phyloP scores from a whole-genome alignment of 2,113 vertebrate genomes.

The Arothron firmamentum region DNA sequence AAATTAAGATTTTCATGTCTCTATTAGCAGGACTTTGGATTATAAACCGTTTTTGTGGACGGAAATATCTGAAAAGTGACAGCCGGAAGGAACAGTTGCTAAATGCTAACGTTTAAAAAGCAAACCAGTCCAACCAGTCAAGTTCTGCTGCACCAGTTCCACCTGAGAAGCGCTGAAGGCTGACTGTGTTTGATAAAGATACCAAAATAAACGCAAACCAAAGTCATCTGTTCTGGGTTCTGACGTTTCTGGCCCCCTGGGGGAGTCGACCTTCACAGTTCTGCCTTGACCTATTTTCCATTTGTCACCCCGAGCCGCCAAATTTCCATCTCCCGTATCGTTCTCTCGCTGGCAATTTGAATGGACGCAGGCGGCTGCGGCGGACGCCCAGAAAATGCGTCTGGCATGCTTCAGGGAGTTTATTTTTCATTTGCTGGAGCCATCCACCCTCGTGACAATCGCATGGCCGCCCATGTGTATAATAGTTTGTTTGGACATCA shows the following conservation, averaged over 20 bases:
- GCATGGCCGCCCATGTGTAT: constrained; percentile 53
- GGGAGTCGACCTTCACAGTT: background rate
- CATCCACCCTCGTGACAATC: constrained; percentile 61
- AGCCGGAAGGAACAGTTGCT: no score
- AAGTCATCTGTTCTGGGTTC: no score
- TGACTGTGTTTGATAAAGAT: no score
- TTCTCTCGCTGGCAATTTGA: constrained; percentile 2
- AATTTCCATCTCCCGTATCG: constrained; percentile 5
- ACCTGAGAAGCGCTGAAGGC: no score
- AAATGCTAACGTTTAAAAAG: no score
- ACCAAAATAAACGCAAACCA: no score
- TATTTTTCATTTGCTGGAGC: constrained; percentile 57
- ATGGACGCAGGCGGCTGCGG: constrained; percentile 20
- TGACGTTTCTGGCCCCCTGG: background rate
- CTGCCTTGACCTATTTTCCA: constrained; percentile 12
- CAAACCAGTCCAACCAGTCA: no score
- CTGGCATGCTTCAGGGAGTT: constrained; percentile 56
- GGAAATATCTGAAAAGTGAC: no score
- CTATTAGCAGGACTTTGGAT: no score
- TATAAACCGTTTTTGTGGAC: no score
- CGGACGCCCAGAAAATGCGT: constrained; percentile 20
- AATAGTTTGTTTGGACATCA: constrained; percentile 60
- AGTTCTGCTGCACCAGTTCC: no score
- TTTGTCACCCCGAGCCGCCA: constrained; percentile 1
- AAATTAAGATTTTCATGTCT: background rate